These are phyloP conservation scores for Petrophora chlorosata DNA, from an alignment of 2,888 invertebrate species.

Conservation along the genomic window DNA sequence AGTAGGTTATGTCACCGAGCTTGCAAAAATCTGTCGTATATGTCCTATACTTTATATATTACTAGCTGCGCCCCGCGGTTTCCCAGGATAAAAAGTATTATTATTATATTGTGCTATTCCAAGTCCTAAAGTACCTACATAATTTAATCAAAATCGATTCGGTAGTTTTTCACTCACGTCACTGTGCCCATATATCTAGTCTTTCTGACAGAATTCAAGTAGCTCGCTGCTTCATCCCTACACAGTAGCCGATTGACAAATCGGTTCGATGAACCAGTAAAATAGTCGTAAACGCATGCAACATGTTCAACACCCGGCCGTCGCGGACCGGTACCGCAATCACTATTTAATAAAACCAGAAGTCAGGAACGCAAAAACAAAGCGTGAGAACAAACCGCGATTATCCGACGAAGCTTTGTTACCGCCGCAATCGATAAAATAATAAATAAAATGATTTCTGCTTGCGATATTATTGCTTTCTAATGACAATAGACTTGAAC, in stretches of 20 bases:
- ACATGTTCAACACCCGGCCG: slow-evolving; percentile 26
- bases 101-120: too few species aligned
- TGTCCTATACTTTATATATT: too few species aligned
- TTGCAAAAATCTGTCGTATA: too few species aligned
- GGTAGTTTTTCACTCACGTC: too few species aligned
- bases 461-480: slow-evolving; percentile 20
- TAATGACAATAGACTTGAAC: slow-evolving; percentile 13
- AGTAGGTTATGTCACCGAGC: too few species aligned
- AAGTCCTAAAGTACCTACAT: too few species aligned
- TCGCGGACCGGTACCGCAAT: slow-evolving; percentile 2
- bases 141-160: too few species aligned
- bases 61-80: too few species aligned
- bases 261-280: slow-evolving; percentile 28
- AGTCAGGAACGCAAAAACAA: slow-evolving; percentile 30
- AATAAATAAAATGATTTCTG: too few species aligned
- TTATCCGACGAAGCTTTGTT: slow-evolving; percentile 26
- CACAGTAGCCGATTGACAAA: slow-evolving; percentile 30
- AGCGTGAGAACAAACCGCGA: slow-evolving; percentile 42
- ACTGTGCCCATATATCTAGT: background rate
- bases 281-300: slow-evolving; percentile 32
- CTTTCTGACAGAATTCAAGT: slow-evolving; percentile 34
- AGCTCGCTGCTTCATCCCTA: slow-evolving; percentile 12
- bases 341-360: slow-evolving; percentile 14
- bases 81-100: too few species aligned
- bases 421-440: slow-evolving; percentile 31